Base-by-base conservation (phyloP, 2,113 vertebrate genomes). In the Thalassoma bifasciatum region DNA sequence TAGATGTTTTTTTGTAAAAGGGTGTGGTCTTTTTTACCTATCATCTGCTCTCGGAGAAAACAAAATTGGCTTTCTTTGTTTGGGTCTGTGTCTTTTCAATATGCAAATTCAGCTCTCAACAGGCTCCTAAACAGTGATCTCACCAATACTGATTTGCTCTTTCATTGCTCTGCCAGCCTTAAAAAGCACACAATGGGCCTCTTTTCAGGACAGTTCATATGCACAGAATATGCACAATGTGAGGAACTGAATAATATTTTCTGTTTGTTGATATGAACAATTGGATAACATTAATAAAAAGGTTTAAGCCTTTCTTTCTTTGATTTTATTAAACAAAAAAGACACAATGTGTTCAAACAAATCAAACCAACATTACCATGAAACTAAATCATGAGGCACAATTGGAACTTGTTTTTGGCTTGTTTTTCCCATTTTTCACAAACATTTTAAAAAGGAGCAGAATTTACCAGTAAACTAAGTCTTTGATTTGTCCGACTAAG, bases 11-110 rank as follows among this genome's bases (percentile, higher is more conserved):
- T 14, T 19, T 70, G 76, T 68, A 49, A 73, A 16, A 13, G 61
- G 68, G 57, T 62, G 77, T 79, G 76, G 66, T 75, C 72, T 77
- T 71, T 63, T 72, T 86, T 88, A 86, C 77, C 82, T 84, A 82
- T 86, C 82, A 59, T 10, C 69, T 54, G 37, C 64, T 80, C 61
- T 72, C 50, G 75, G 13, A 24, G 56, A 21, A 47, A 52, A 79
- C 69, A 77, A 71, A 81, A 84, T 71, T 70, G 67, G 36, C 56
- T 26, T 72, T 72, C 74, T 70, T 58, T 74, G 60, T 82, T 82
- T 75, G 73, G 62, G 58, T 52, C 11, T 74, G 73, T 77, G 46
- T 84, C 58, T 76, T 82, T 89, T 86, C 66, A 77, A 71, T 66
- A 88, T 86, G 86, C 79, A 90, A 90, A 90, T 82, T 23, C 3